These are phyloP conservation scores for Eueides isabella DNA, from an alignment of 1,140 invertebrate species.

Conservation along the genomic window DNA sequence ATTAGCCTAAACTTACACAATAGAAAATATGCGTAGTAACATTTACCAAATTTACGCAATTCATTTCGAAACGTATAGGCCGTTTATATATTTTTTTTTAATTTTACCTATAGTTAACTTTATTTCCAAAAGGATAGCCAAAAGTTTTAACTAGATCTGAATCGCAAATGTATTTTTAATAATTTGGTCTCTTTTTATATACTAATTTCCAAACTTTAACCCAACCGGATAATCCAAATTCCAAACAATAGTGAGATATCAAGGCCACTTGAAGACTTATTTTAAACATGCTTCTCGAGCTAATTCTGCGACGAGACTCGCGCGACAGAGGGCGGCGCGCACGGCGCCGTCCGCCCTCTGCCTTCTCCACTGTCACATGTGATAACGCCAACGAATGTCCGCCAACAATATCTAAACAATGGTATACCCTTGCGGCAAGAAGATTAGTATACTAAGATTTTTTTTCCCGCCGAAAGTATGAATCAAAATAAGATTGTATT, in stretches of 20 bases:
- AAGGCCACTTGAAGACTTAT: constrained; percentile 81
- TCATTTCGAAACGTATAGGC: constrained; percentile 78
- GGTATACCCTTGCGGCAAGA: constrained; percentile 80
- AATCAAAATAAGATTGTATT: constrained; percentile 65
- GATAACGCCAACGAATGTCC: constrained; percentile 63
- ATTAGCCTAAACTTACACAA: constrained; percentile 82
- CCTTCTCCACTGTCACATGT: constrained; percentile 46
- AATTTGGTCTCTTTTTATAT: constrained; percentile 80
- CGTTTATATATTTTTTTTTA: constrained; percentile 70
- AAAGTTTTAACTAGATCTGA: constrained; percentile 79
- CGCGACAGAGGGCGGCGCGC: constrained; percentile 42
- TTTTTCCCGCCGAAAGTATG: constrained; percentile 74
- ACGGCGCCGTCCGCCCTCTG: constrained; percentile 25
- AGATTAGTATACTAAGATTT: constrained; percentile 61
- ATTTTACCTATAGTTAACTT: constrained; percentile 72
- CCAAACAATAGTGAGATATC: constrained; percentile 79
- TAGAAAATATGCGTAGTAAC: constrained; percentile 82
- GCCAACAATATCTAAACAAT: constrained; percentile 74
- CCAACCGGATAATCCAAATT: constrained; percentile 74
- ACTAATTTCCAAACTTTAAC: constrained; percentile 79
- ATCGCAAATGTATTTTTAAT: constrained; percentile 74
- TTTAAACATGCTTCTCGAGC: constrained; percentile 63
- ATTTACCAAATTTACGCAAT: constrained; percentile 82
- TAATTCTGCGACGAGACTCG: constrained; percentile 60
- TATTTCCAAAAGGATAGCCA: constrained; percentile 80